Base-by-base conservation (phyloP, 2,797 vertebrate genomes). In the Clamator glandarius region DNA sequence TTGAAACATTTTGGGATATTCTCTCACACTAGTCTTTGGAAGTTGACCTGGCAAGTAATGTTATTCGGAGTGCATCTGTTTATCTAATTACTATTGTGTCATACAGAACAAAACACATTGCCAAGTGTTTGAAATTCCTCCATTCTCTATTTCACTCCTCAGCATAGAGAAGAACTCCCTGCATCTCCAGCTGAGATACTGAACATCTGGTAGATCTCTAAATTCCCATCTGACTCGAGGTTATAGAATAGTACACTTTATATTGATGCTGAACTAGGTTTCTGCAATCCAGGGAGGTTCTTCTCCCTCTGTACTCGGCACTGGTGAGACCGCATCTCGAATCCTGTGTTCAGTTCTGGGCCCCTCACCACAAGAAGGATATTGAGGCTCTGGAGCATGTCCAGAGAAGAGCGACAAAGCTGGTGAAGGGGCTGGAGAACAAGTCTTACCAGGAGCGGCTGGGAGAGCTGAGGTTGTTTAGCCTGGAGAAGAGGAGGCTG, bases 121-220 rank as follows among this genome's bases (percentile, higher is more conserved):
- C 62, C 62, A 95, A 94, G 86, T 95, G 76, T 66, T 85, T 95
- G 66, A 81, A 81, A 96, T 96, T 95, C 94, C 82, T 91, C 51
- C 3, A 5, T 75, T 92, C 90, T 44, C n/a, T 78, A 13, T 79
- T 93, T 78, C 52, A 55, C 39, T 94, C 58, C 54, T 89, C 58
- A 89, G 61, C 4, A 3, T 50, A 68, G 79, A 69, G 62, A 46
- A 92, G 58, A 84, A 76, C 69, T 89, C 89, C 21, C 66, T 91
- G 39, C 24, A 55, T 69, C 66, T 89, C 61, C 29, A 3, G 24
- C 61, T 87, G 69, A 95, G 51, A 92, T 58, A 79, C 46, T 73
- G 66, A 96, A 86, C 78, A 76, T 89, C 79, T 94, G 92, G 31
- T 69, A 58, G 33, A 66, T 58, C 36, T 92, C 54, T 92, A 67